Conservation (phyloP, 2,113 vertebrate genomes). For the Bujurquina vittata region DNA sequence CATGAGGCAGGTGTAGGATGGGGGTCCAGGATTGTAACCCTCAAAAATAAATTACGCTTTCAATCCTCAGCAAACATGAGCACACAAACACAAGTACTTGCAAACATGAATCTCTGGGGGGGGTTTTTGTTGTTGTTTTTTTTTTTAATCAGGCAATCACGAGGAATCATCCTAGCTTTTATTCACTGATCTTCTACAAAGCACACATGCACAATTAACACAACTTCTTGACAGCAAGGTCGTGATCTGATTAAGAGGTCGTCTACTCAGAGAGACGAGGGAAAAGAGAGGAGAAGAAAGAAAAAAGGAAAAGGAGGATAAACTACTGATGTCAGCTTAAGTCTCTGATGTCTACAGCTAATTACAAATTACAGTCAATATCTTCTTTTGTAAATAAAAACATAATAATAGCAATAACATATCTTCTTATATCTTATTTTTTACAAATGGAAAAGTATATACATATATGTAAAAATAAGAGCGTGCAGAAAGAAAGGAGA, state of each 20-base stretch:
- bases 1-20: conserved; percentile 59
- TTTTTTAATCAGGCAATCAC: conserved; percentile 52
- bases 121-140: background rate
- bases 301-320: conserved; percentile 43
- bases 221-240: conserved; percentile 64
- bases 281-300: conserved; percentile 1
- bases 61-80: conserved; percentile 47
- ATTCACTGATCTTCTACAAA: conserved; percentile 32
- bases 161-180: conserved; percentile 44
- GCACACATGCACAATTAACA: conserved; percentile 49
- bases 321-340: conserved; percentile 66
- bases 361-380: conserved; percentile 77
- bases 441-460: background rate
- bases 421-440: no score
- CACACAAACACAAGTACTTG: conserved; percentile 7
- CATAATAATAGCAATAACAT: no score
- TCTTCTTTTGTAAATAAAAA: conserved; percentile 48
- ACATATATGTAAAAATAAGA: conserved; percentile 48
- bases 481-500: conserved; percentile 60
- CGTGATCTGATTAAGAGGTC: conserved; percentile 59
- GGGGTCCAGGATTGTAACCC: conserved; percentile 56
- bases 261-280: conserved; percentile 24
- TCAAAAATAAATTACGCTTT: conserved; percentile 72
- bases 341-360: conserved; percentile 73
- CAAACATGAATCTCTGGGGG: conserved; percentile 5